Evolutionary conservation across 2,888 invertebrate genomes (phyloP), one percentile per base, ranked within the genome.

Genomic region (Synergus laeviventris): DNA sequence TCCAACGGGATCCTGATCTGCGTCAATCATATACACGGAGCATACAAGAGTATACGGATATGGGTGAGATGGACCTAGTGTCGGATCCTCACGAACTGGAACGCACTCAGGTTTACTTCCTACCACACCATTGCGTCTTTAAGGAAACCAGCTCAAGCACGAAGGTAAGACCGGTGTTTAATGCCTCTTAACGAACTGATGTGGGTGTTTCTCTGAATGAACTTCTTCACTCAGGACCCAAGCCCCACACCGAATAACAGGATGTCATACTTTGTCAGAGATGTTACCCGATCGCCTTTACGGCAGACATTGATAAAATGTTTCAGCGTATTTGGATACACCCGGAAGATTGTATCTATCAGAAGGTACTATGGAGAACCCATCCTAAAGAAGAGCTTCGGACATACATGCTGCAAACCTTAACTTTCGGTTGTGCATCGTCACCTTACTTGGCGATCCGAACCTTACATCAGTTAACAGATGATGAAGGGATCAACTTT

Each of bases 281-380:
- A 14, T 61, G 74, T 1, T 75, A 83, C 60, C 60, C 61, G 7
- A 73, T 85, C 21, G 83, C 82, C 5, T 60, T 85, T 14, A 83
- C 79, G 9, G 86, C 83, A 1, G 87, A 87, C 16, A 76, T 88
- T n/a, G 78, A 70, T 0, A 83, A 87, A 78, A 87, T 86, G 84
- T 87, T 83, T 61, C 81, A 84, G 0, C 80, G 79, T 24, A 21
- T 81, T 8, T 14, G 36, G n/a, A 42, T 79, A 0, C 18, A 56
- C 18, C 18, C 56, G 8, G 18, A 56, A 21, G 75, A 79, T 16
- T 74, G 75, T 0, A 74, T 74, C 9, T 79, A 84, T 74, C 76
- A 77, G 38, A 31, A 70, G n/a, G 66, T 75, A 9, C 31, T 78
- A 12, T 78, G 73, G 75, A 18, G 75, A 38, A 31, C n/a, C 11